Evolutionary conservation across 1,140 invertebrate species (phyloP).

Genomic region (Yoshiicerus persimilis): DNA sequence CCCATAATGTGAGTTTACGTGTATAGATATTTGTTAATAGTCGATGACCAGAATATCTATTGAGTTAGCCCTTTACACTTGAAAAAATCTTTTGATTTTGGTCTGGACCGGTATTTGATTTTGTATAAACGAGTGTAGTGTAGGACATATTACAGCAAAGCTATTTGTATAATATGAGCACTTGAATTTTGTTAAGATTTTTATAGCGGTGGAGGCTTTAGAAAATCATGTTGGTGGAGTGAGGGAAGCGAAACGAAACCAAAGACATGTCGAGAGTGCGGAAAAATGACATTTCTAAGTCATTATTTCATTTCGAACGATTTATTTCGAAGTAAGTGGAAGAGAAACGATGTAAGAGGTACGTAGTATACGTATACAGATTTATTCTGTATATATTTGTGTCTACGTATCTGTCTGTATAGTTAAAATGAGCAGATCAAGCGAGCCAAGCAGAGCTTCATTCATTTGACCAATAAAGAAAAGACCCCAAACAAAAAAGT

Average conservation of each 20-base stretch:
- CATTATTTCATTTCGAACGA: constrained; percentile 27
- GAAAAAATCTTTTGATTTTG: neutral
- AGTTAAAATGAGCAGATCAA: constrained; percentile 13
- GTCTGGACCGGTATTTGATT: neutral
- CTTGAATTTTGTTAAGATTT: neutral
- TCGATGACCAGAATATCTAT: neutral
- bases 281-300: constrained; percentile 9
- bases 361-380: neutral
- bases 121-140: neutral
- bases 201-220: neutral
- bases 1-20: too few relatives aligned
- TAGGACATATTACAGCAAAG: too few relatives aligned
- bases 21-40: too few relatives aligned
- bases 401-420: neutral
- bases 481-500: constrained; percentile 13
- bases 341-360: neutral
- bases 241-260: neutral
- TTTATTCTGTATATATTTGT: neutral
- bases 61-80: neutral
- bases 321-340: constrained; percentile 26
- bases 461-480: constrained; percentile 14
- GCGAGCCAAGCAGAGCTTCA: neutral
- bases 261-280: neutral
- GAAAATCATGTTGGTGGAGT: neutral
- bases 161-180: neutral